Conservation (phyloP, 2,113 vertebrate genomes). For the Xiphophorus hellerii region DNA sequence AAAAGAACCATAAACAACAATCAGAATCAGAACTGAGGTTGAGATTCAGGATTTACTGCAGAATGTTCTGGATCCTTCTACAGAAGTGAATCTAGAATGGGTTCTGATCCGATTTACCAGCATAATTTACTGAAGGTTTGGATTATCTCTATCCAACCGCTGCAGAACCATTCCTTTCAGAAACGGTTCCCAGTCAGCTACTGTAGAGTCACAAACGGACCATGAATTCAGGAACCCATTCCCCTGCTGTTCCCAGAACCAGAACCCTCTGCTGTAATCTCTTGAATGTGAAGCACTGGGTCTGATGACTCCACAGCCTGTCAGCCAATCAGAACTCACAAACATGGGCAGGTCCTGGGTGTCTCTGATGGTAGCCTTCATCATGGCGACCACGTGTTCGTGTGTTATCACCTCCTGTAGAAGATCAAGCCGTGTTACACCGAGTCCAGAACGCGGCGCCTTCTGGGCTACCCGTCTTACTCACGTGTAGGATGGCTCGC, state of each 20-base stretch:
- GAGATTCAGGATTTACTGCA: no score
- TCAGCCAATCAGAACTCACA: conserved; percentile 79
- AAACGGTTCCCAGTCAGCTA: no score
- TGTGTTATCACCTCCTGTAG: conserved; percentile 95
- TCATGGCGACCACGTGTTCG: conserved; percentile 95
- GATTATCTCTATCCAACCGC: no score
- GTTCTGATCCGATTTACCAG: no score
- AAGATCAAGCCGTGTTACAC: not conserved
- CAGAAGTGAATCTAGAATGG: no score
- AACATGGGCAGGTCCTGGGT: conserved; percentile 91
- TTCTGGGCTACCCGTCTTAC: conserved; percentile 25
- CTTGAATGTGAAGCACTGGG: not conserved
- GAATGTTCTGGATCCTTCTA: no score
- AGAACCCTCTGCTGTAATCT: not conserved
- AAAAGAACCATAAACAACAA: not conserved
- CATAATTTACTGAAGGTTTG: no score
- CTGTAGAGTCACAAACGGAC: no score
- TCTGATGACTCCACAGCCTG: not conserved
- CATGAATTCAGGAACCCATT: no score
- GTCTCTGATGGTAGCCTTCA: conserved; percentile 95
- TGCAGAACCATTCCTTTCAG: no score
- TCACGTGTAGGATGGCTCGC: conserved; percentile 93
- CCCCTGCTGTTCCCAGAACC: no score
- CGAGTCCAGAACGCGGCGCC: not conserved
- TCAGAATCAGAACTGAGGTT: not conserved